These are phyloP conservation scores for Myioborus melanocephalus DNA, from an alignment of 2,797 vertebrate species.

Conservation along the genomic window DNA sequence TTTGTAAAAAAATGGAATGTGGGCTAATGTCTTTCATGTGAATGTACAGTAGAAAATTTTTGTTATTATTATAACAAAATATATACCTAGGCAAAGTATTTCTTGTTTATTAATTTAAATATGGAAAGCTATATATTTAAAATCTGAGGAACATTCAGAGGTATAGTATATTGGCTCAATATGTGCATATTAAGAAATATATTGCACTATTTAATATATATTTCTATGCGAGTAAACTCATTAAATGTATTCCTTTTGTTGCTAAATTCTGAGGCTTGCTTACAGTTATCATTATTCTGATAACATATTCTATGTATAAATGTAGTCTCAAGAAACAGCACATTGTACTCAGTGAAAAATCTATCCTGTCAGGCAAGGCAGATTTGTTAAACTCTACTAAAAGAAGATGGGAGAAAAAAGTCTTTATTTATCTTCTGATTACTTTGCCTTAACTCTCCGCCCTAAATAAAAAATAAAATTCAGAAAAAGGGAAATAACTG, in stretches of 20 bases:
- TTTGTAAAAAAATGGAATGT: not conserved
- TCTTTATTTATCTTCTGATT: conserved; percentile 16
- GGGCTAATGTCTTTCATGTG: not conserved
- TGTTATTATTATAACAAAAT: not conserved
- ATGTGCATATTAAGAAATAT: not conserved
- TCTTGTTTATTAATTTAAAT: not conserved
- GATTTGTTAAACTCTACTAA: conserved; percentile 10
- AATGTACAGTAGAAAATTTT: not conserved
- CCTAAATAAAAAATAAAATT: not conserved
- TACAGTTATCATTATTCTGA: not conserved
- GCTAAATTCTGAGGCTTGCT: not conserved
- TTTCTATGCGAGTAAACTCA: not conserved
- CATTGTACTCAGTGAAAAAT: not conserved
- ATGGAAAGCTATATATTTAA: not conserved
- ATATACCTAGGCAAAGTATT: not conserved
- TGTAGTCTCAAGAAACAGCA: not conserved
- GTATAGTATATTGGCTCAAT: not conserved
- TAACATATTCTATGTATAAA: not conserved
- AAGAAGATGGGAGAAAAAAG: not conserved
- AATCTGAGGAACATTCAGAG: not conserved
- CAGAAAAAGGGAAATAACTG: not conserved
- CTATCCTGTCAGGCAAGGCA: not conserved
- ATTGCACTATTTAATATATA: not conserved
- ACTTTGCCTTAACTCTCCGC: not conserved
- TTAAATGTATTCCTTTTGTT: not conserved